Conservation (phyloP, 2,797 vertebrate genomes). For the Liparis tanakae region DNA sequence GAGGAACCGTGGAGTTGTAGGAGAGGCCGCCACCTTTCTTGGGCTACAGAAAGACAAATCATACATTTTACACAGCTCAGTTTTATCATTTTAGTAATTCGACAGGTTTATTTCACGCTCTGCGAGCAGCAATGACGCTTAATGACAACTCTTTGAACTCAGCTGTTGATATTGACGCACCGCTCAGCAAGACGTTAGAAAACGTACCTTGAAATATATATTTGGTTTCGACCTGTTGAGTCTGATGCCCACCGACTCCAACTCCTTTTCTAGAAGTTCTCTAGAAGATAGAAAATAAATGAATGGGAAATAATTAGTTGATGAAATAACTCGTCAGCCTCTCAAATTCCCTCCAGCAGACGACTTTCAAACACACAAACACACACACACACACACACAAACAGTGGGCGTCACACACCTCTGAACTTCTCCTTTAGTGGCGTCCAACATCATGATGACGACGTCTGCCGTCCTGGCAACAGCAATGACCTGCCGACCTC, state of each 20-base stretch:
- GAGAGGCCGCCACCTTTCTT: conserved; percentile 98
- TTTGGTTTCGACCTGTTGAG: conserved; percentile 97
- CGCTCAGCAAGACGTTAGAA: not conserved
- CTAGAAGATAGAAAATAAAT: conserved; percentile 66
- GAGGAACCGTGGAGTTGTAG: conserved; percentile 95
- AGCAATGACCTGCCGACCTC: conserved; percentile 97
- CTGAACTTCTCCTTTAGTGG: conserved; percentile 97
- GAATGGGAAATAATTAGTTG: not conserved
- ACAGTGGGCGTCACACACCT: conserved; percentile 80
- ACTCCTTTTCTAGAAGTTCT: conserved; percentile 93
- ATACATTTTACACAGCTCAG: not conserved
- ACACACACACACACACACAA: not conserved
- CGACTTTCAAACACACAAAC: not conserved
- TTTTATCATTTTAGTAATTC: accelerated
- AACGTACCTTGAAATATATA: conserved; percentile 97
- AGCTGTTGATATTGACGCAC: not conserved
- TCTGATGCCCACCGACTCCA: conserved; percentile 97
- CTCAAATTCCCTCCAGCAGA: not conserved
- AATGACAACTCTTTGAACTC: not conserved
- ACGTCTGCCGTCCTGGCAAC: conserved; percentile 97
- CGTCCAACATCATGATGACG: conserved; percentile 99
- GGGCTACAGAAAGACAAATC: conserved; percentile 80
- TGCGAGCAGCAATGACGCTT: not conserved
- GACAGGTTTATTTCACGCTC: not conserved
- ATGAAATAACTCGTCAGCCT: not conserved